Conservation (phyloP, 1,140 invertebrate species). For the Hesperophylax magnus region DNA sequence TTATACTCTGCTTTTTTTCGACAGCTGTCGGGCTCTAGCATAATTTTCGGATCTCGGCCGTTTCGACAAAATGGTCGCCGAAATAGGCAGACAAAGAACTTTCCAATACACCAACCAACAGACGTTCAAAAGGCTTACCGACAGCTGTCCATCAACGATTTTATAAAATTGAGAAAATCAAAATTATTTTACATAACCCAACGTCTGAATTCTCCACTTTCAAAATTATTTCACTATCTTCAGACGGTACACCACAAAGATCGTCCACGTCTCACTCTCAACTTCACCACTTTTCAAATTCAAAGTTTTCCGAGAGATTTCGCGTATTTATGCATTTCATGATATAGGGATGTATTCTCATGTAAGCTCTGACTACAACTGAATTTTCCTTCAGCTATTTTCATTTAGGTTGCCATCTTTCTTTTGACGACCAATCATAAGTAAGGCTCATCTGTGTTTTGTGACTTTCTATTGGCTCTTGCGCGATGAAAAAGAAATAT, state of each 20-base stretch:
- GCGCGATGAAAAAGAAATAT: too few relatives aligned
- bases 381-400: neutral
- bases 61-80: slow-evolving; percentile 51
- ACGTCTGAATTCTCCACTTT: slow-evolving; percentile 32
- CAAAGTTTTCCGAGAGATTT: neutral
- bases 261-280: neutral
- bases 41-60: slow-evolving; percentile 43
- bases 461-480: too few relatives aligned
- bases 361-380: neutral
- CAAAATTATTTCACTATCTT: slow-evolving; percentile 20
- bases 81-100: slow-evolving; percentile 45
- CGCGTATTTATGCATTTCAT: slow-evolving; percentile 9
- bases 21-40: slow-evolving; percentile 47
- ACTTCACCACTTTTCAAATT: slow-evolving; percentile 7
- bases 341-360: neutral
- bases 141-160: slow-evolving; percentile 33
- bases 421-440: neutral
- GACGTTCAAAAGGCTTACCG: slow-evolving; percentile 23
- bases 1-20: slow-evolving; percentile 41
- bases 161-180: slow-evolving; percentile 43
- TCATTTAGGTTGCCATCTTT: neutral
- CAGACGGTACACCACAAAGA: slow-evolving; percentile 30
- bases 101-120: slow-evolving; percentile 24
- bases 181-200: slow-evolving; percentile 33
- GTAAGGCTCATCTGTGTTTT: neutral